Base-by-base conservation (phyloP, 2,888 invertebrate genomes). In the Protodeltote pygarga region DNA sequence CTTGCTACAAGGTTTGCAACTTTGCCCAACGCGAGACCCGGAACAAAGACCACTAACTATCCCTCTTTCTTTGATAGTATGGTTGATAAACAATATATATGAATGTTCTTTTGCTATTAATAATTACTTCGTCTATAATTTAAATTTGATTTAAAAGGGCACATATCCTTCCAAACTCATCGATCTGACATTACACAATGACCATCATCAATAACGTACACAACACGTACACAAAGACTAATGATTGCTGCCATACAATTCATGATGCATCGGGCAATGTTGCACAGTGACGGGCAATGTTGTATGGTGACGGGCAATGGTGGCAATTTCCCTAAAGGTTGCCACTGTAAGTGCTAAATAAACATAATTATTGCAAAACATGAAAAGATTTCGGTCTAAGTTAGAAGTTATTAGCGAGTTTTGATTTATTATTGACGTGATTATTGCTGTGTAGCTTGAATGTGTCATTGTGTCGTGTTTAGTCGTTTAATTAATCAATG, bases 291-390 rank as follows among this genome's bases (percentile, higher is more conserved):
- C 28, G n/a, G n/a, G n/a, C n/a, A n/a, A n/a, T n/a, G n/a, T n/a
- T 14, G 58, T n/a, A 64, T 48, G 34, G 55, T 49, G 45, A 35
- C 28, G 13, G 58, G 65, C 58, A 74, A 79, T 81, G 79, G 75
- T 14, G 58, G 65, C 58, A 74, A 79, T 81, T 79, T 76, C 75
- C 70, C 67, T 63, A 81, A 81, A 81, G 81, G 81, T 80, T 75
- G 68, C 61, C 54, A 65, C 71, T 65, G 67, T 73, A 47, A 70
- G 63, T 57, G 67, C 71, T 74, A 73, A 79, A 77, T 76, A 78
- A 77, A 80, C 75, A 81, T 73, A 79, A 77, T 80, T 79, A 80
- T 81, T 81, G 62, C 79, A 75, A 77, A 75, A 81, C 41, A 48
- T 58, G 50, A 34, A 38, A 19, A 40, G 37, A 29, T 64, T 64